A percentile compares a stretch with the other conserved stretches of the same genome.
Conservation (phyloP, 2,113 vertebrate species). For the Vulpes ferrilata region DNA sequence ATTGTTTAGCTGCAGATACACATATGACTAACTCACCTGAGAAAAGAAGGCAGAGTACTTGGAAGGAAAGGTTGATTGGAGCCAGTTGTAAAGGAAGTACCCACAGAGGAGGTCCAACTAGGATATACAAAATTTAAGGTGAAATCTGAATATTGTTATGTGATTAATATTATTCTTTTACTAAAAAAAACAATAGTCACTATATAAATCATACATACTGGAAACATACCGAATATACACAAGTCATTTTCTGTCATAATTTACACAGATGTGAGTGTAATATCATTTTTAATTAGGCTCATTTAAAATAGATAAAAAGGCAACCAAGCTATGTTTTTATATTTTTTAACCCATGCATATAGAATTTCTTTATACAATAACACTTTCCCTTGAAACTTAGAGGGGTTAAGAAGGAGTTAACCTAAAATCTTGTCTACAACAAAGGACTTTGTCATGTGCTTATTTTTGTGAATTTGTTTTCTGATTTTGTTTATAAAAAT, state of each 20-base stretch:
- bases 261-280: not conserved
- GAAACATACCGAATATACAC: not conserved
- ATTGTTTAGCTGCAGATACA: slow-evolving; percentile 39
- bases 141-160: not conserved
- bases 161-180: not conserved
- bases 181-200: not conserved
- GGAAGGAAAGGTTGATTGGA: not conserved
- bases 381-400: not conserved
- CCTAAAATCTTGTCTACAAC: slow-evolving; percentile 4
- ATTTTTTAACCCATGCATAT: not conserved
- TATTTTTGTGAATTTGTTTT: not conserved
- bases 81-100: not conserved
- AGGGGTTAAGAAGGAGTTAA: not conserved
- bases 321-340: not conserved
- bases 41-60: not conserved
- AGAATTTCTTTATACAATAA: slow-evolving; percentile 9
- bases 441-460: not conserved
- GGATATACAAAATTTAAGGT: slow-evolving; percentile 6
- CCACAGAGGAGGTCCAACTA: not conserved
- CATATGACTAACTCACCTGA: not conserved
- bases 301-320: slow-evolving; percentile 20
- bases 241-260: not conserved
- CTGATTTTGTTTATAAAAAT: not conserved
- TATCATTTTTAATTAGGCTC: not conserved
- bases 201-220: not conserved